A percentile compares a stretch with the other conserved stretches of the same genome.
Conservation (phyloP, 2,797 vertebrate genomes). For the Eupleurogrammus muticus region DNA sequence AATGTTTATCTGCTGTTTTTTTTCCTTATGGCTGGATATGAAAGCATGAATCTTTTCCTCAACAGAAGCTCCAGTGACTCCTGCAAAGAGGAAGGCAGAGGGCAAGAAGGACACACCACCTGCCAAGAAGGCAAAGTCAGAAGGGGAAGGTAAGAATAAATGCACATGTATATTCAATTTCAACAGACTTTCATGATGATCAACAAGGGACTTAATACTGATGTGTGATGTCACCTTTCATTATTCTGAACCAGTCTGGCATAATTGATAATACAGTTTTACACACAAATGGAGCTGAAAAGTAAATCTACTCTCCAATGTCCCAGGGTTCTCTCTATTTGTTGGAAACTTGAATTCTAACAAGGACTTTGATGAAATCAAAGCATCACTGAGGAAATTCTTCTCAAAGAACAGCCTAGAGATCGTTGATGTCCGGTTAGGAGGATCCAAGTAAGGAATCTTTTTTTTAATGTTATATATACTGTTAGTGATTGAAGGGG, state of each 20-base stretch:
- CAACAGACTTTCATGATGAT: conserved; percentile 75
- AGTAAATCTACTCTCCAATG: background rate
- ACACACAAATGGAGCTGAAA: accelerated
- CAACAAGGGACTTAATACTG: conserved; percentile 90
- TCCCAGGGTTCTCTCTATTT: conserved; percentile 86
- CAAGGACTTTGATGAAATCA: conserved; percentile 93
- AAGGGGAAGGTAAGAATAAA: conserved; percentile 82
- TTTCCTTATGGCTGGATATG: background rate
- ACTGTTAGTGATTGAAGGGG: no score
- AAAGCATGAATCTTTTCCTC: background rate
- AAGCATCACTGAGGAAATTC: conserved; percentile 86
- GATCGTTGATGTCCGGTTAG: conserved; percentile 89
- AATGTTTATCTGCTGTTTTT: background rate
- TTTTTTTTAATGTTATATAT: no score
- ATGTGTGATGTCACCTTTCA: conserved; percentile 76
- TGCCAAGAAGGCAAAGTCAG: conserved; percentile 91
- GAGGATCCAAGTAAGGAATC: conserved; percentile 88
- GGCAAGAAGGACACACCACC: conserved; percentile 87
- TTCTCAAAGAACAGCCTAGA: conserved; percentile 92
- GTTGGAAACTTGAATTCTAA: conserved; percentile 88
- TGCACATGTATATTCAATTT: accelerated
- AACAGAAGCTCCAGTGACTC: conserved; percentile 82
- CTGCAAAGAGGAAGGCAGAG: conserved; percentile 93
- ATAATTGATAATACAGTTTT: accelerated
- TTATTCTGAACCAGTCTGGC: conserved; percentile 42